Base-by-base conservation (phyloP, 2,797 vertebrate species). In the Aplochiton taeniatus region DNA sequence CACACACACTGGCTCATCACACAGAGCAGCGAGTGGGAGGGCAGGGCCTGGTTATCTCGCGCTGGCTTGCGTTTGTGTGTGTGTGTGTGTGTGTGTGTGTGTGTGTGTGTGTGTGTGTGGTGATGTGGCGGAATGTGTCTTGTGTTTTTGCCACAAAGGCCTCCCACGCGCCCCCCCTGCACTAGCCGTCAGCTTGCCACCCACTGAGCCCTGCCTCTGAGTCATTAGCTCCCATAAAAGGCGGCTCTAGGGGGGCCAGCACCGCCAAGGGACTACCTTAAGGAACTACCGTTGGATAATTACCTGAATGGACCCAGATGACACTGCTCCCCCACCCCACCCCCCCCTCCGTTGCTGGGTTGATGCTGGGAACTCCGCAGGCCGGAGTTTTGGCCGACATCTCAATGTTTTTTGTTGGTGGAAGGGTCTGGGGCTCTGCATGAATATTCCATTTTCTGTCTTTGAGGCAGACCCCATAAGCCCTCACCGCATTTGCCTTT, bases 131-230 rank as follows among this genome's bases (percentile, higher is more conserved):
- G 43, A 20, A 45, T 45, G 51, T 50, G 18, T 14, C 42, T 73
- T 78, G 76, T 65, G 69, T 77, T 76, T 80, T 83, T 69, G 79
- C 72, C 82, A 84, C 80, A 85, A 81, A 85, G 86, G 75, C 83
- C 80, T 87, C 85, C 83, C 69, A 84, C 84, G 31, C 72, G 73
- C 83, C 63, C 81, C 77, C 83, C 47, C 49, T 58, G 66, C 65
- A 73, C 69, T 71, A 75, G 74, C 70, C 78, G 62, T 68, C 76
- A 73, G 78, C 70, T 75, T 85, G 67, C 83, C 83, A 75, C 81
- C 87, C 85, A 83, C 83, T 11, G 46, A 11, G 46, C 20, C 17
- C 14, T 61, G 59, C 11, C 18, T 49, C 47, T 45, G 56, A 58
- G n/a, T 44, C 56, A 58, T 58, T 58, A 45, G 12, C 56, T 58